These are phyloP conservation scores for Odocoileus virginianus DNA, from an alignment of 2,113 vertebrate species.

Conservation along the genomic window DNA sequence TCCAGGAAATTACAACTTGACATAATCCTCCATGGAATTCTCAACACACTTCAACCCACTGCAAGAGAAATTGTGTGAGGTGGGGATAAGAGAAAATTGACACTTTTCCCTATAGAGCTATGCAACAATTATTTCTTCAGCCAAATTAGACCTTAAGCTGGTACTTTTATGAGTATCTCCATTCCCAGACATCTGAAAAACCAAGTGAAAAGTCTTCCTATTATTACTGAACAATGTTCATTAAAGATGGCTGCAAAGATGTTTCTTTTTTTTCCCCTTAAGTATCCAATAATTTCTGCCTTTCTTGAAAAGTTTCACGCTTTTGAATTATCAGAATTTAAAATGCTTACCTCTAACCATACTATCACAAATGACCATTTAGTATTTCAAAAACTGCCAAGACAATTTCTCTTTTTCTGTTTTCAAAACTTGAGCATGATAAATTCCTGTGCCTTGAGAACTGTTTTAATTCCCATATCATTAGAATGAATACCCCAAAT, in stretches of 20 bases:
- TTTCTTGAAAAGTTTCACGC: neutral
- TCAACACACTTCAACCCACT: neutral
- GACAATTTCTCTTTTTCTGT: neutral
- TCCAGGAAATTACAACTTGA: neutral
- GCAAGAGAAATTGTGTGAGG: neutral
- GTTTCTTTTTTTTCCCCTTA: neutral
- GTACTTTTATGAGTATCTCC: neutral
- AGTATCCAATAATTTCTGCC: neutral
- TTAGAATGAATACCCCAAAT: slow-evolving; percentile 14
- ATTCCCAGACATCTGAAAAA: slow-evolving; percentile 24
- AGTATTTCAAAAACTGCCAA: neutral
- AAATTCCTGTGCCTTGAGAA: neutral
- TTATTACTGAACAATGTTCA: neutral
- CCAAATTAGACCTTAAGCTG: neutral
- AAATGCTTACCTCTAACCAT: neutral
- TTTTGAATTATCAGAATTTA: neutral
- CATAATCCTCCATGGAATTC: neutral
- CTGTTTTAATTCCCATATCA: neutral
- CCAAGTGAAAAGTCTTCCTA: neutral
- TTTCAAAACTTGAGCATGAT: neutral
- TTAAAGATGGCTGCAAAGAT: neutral
- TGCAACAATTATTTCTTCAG: neutral
- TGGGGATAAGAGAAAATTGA: neutral
- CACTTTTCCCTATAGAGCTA: neutral
- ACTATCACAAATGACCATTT: neutral